Evolutionary conservation across 1,140 invertebrate species (phyloP), one percentile per base, ranked within the genome.

Genomic region (Neodiprion lecontei): DNA sequence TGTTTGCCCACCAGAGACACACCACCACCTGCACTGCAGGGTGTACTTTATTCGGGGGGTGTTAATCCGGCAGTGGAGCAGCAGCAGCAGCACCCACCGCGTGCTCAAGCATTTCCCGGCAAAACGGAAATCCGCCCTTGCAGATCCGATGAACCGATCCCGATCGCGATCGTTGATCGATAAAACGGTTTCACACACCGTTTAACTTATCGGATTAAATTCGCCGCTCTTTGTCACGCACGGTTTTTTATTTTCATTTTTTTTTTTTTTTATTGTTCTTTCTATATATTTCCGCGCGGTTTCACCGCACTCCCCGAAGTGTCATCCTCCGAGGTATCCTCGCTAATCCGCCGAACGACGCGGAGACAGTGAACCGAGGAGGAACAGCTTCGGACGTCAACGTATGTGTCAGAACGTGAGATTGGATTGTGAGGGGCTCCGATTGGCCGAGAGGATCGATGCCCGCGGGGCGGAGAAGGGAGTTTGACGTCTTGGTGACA

Each of bases 1-100:
- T 86, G 86, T 87, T 88, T 83, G 85, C 82, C 86, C 86, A 88
- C 81, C 84, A 87, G 84, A 87, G 86, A 86, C 81, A 84, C 85
- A 74, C 66, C 74, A 79, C 70, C 78, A 50, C 12, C 28, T 40
- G 28, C 28, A 40, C 28, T 40, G 28, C 28, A 61, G 53, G 53
- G 53, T 61, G 28, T 40, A 61, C 9, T 61, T 61, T 14, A 61
- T 61, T 61, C 53, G 53, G 70, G 11, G 47, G 48, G 61, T 70
- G 72, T 65, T 69, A 69, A 21, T 17, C 67, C 67, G 21, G 28
- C 28, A 40, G 28, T 40, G 28, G 17, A 21, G 17, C 28, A 40
- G 28, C 28, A 40, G 28, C 1, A 65, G 61, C 17, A 65, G 17
- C 12, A 14, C 61, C 7, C 12, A 65, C 61, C 61, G 61, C 61